Evolutionary conservation across 2,888 invertebrate species (phyloP), one percentile per base, ranked within the genome.

Genomic region (Cosmopolites sordidus): DNA sequence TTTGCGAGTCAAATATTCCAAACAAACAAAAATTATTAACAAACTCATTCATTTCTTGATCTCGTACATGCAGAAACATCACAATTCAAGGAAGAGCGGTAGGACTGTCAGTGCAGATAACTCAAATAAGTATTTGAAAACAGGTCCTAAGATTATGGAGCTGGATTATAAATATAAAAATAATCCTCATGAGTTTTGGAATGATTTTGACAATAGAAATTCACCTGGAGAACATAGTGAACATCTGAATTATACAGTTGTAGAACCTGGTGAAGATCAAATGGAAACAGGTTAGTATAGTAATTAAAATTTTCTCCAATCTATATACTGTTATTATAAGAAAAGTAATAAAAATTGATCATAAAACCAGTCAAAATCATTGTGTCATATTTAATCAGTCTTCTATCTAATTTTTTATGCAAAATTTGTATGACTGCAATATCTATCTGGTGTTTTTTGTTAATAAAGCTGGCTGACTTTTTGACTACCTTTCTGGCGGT

Each of bases 11-110:
- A 67, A 65, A 53, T 62, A 64, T 52, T 52, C 59, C 4, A 66
- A 64, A 55, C 66, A 63, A 50, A 59, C 62, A 4, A 65, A 66
- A 50, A 62, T 66, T 22, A 62, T 67, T n/a, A 64, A 67, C 48
- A 65, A 64, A 58, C 57, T 67, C 18, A 66, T 67, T 38, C 66
- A 64, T 38, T 66, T 66, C 49, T 43, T 67, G 14, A 62, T 66
- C 9, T 56, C 64, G 9, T 66, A 66, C 40, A 64, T 65, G 53
- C 66, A 66, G 45, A 60, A 60, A 30, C 64, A 62, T 53, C 59
- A 59, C 45, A 58, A 54, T 54, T 17, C 59, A 11, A 44, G 58
- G 12, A 63, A 62, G 51, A 49, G 50, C 30, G 58, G 60, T 38
- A 56, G 60, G n/a, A 48, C 54, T 16, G 60, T 62, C 14, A 57